Conservation (phyloP, 2,113 vertebrate species). For the Xiphorhynchus elegans region DNA sequence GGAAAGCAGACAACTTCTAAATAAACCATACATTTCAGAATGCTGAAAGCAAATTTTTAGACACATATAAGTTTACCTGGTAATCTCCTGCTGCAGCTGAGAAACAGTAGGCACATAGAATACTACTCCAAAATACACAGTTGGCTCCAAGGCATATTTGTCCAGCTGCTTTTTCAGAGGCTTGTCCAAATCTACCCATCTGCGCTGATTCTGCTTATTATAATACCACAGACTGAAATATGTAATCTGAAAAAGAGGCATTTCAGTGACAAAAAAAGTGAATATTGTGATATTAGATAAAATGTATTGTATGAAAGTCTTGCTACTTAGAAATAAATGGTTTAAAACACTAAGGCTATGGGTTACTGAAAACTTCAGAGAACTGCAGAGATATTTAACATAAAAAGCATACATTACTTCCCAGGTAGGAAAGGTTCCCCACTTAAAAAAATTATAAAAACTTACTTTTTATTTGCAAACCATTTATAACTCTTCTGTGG, state of each 20-base stretch:
- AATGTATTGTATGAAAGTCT: not conserved
- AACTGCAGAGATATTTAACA: not conserved
- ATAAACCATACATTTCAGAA: not conserved
- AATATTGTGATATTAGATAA: not conserved
- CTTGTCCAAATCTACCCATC: conserved; percentile 97
- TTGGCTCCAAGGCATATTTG: conserved; percentile 94
- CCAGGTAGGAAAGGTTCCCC: rapidly evolving
- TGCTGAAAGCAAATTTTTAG: not conserved
- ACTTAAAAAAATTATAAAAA: not conserved
- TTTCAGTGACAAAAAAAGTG: not conserved
- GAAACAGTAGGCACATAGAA: conserved; percentile 92
- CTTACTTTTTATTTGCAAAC: not conserved
- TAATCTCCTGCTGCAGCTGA: conserved; percentile 96
- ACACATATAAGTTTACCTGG: conserved; percentile 79
- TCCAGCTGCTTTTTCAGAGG: conserved; percentile 98
- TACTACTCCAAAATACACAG: conserved; percentile 95
- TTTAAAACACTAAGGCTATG: not conserved
- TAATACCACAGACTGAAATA: conserved; percentile 98
- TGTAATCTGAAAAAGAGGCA: conserved; percentile 81
- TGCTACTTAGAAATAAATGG: not conserved
- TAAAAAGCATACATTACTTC: not conserved
- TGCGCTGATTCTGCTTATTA: conserved; percentile 96
- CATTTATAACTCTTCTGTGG: not conserved
- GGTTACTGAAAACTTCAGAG: not conserved
- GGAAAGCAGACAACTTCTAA: not conserved